phyloP scores from a whole-genome alignment of 2,113 vertebrate genomes.

The Ammodytes dubius region DNA sequence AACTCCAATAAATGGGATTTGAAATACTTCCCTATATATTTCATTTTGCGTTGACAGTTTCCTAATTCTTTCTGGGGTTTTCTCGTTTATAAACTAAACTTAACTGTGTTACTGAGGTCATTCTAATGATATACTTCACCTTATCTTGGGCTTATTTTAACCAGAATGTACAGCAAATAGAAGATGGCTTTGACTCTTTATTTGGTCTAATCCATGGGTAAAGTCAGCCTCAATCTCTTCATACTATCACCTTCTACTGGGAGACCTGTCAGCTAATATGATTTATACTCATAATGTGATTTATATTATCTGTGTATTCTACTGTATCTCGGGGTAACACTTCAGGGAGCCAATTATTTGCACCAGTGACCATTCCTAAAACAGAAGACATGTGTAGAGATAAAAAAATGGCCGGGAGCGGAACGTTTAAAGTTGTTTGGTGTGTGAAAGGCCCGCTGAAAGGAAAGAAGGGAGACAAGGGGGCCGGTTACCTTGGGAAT shows the following conservation, averaged over 20 bases:
- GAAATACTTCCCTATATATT: too few species aligned
- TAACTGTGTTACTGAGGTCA: too few species aligned
- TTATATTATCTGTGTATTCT: conserved; percentile 28
- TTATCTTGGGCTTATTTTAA: background rate
- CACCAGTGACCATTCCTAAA: conserved; percentile 58
- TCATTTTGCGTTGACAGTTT: too few species aligned
- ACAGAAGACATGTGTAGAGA: conserved; percentile 68
- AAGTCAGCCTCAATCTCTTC: conserved; percentile 3
- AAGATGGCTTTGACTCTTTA: background rate
- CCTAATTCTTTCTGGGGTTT: background rate
- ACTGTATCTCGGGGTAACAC: conserved; percentile 53
- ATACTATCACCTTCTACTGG: background rate
- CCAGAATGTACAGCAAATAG: background rate
- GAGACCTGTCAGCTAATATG: conserved; percentile 18
- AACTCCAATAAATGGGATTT: too few species aligned
- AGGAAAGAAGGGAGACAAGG: conserved; percentile 39
- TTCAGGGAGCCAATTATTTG: conserved; percentile 67
- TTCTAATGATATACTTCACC: background rate
- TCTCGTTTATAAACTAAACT: background rate
- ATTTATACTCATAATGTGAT: conserved; percentile 7
- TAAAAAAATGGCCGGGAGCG: conserved; percentile 61
- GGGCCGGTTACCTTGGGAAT: conserved; percentile 95
- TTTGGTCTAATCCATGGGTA: background rate
- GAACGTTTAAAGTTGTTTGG: conserved; percentile 61
- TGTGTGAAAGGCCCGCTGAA: conserved; percentile 70